Evolutionary conservation across 2,797 vertebrate genomes (phyloP), one percentile per base, ranked within the genome.

Genomic region (Eospalax fontanierii): DNA sequence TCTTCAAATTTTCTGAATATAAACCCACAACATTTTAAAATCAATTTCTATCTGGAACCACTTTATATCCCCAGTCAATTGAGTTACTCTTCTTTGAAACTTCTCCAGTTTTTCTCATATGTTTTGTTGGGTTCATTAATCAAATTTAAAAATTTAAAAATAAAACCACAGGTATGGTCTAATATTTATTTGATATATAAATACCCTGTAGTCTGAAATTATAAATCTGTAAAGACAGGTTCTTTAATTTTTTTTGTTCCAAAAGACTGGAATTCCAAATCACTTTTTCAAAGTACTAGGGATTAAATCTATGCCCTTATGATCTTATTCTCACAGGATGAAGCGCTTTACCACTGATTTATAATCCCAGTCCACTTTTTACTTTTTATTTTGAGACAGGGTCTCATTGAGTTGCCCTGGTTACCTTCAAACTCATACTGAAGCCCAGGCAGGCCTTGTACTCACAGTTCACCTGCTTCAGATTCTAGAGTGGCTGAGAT

Each of bases 101-200:
- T 61, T 73, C 21, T 93, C 18, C 8, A 76, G 30, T 4, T 84
- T 86, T 89, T 59, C 54, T 59, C 40, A 54, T 54, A n/a, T 26
- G 1, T 79, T 91, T 85, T 84, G 86, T 80, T 82, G 74, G 21
- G 11, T 43, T 85, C 26, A 81, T 21, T 40, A 59, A 82, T 85
- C n/a, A 87, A 89, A 88, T 85, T 70, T 94, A 40, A 54, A 40
- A n/a, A n/a, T n/a, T n/a, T n/a, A n/a, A 84, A 92, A 94, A 76
- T 81, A 89, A 89, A 84, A 59, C 84, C 81, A 2, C 40, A 93
- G 38, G 15, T 66, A 22, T 91, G 12, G 35, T 21, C n/a, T 9
- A 78, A 50, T 9, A 75, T 94, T 75, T 54, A 71, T 85, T 92
- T 90, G 89, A 71, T 71, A 83, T 57, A 81, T 71, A 85, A 43